phyloP scores from a whole-genome alignment of 2,797 vertebrate genomes.

The Liparis tanakae region DNA sequence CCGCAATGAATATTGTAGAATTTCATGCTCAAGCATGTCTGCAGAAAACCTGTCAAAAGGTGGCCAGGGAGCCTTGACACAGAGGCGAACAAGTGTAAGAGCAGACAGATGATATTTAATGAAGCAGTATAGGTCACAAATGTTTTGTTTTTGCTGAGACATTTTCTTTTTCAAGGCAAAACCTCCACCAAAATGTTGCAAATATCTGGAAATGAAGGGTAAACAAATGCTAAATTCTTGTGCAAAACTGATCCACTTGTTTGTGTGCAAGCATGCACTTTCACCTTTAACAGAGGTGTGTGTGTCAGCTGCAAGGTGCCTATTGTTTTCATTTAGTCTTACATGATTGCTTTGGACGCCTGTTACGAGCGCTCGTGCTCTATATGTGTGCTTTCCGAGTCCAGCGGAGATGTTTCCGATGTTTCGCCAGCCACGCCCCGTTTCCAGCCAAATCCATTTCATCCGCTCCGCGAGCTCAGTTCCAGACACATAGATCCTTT shows the following conservation, averaged over 20 bases:
- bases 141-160: background rate
- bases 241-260: conserved; percentile 4
- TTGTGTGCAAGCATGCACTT: background rate
- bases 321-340: conserved; percentile 21
- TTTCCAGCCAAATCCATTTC: conserved; percentile 69
- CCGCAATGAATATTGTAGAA: conserved; percentile 34
- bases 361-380: conserved; percentile 23
- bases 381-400: conserved; percentile 30
- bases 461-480: conserved; percentile 65
- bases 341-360: conserved; percentile 45
- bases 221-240: conserved; percentile 6
- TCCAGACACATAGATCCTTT: conserved; percentile 68
- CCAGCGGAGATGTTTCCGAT: conserved; percentile 56
- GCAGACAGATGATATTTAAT: conserved; percentile 7
- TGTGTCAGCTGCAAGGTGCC: background rate
- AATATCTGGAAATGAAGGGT: background rate
- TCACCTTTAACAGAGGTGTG: background rate
- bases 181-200: background rate
- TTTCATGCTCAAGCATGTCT: conserved; percentile 54
- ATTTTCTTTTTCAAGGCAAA: background rate
- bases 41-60: conserved; percentile 15
- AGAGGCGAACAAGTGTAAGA: conserved; percentile 7
- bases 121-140: background rate
- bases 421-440: conserved; percentile 47
- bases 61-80: conserved; percentile 25